Base-by-base conservation (phyloP, 1,140 invertebrate species). In the Macrobrachium rosenbergii region DNA sequence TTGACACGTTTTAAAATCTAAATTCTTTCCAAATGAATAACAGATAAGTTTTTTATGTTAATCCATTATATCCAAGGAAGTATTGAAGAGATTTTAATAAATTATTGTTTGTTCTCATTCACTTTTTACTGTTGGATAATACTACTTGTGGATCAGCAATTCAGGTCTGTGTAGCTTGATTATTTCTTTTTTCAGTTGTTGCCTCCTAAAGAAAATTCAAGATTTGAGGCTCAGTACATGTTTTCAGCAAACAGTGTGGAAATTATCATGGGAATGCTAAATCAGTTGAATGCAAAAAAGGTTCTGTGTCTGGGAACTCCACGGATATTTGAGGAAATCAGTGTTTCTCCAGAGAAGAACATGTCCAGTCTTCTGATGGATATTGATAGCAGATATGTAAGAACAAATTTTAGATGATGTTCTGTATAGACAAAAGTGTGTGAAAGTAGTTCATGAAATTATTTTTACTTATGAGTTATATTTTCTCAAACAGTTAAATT, bases 331-430 rank as follows among this genome's bases (percentile, higher is more conserved):
- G 83, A 86, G 23, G 83, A 75, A 10, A 45, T 86, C 28, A 64
- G 76, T 16, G 16, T 10, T 16, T 43, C 81, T 8, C 23, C n/a
- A 19, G 67, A 37, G 37, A n/a, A 60, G 5, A 12, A 67, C 6
- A 37, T 78, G n/a, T 28, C 63, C 23, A 72, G 76, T n/a, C 76
- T 86, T 16, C 12, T 86, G 58, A 58, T 86, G 76, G 83, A 86
- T 17, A 86, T 86, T 73, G 83, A 86, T 72, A 59, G 79, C 28
- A 67, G 83, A 86, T 86, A 72, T 80, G 83, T 86, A 43, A 86
- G 83, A 8, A 28, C 21, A 28, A 11, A 45, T 64, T 59, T 72
- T 58, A n/a, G 6, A 52, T 21, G 14, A 6, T 16, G 19, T 17
- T 28, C 6, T 80, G 78, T 19, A 10, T 21, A 19, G 19, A 14